Percentiles rank a stretch among this genome's conserved stretches.
Conservation (phyloP, 2,888 invertebrate genomes). For the Dryococelus australis region DNA sequence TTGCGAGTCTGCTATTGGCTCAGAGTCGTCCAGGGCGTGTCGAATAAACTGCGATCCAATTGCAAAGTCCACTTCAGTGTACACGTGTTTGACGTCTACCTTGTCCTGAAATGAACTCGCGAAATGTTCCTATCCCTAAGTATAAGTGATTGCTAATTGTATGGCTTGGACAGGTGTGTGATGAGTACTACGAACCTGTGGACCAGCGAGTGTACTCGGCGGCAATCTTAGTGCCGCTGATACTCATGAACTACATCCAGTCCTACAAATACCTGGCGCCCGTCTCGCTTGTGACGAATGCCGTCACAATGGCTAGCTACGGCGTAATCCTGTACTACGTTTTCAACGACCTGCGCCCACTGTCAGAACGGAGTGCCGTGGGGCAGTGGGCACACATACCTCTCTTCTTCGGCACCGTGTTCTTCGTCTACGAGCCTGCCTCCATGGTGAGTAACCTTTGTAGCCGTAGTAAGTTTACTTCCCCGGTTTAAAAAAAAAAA, state of each 20-base stretch:
- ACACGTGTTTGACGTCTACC: too few species aligned
- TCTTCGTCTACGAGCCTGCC: conserved; percentile 98
- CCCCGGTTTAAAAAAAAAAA: too few species aligned
- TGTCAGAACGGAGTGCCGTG: conserved; percentile 49
- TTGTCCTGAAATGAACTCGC: too few species aligned
- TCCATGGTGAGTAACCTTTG: conserved; percentile 67
- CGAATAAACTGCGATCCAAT: too few species aligned
- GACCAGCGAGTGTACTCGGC: conserved; percentile 39
- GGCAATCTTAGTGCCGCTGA: conserved; percentile 51
- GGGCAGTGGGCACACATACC: conserved; percentile 55
- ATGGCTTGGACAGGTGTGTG: conserved; percentile 1
- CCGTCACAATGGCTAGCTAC: conserved; percentile 60
- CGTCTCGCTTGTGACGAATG: conserved; percentile 63
- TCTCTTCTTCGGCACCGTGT: conserved; percentile 77
- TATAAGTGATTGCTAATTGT: too few species aligned
- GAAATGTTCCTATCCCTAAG: too few species aligned
- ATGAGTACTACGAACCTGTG: neutral
- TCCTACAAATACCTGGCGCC: conserved; percentile 60
- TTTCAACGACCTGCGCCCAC: conserved; percentile 51
- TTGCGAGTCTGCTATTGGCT: too few species aligned
- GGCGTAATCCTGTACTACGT: conserved; percentile 60
- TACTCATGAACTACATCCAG: conserved; percentile 53
- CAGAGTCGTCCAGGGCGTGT: too few species aligned
- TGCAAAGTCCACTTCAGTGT: too few species aligned
- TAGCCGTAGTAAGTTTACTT: too few species aligned